These are phyloP conservation scores for Elephantulus edwardii DNA, from an alignment of 2,113 vertebrate species.

Conservation along the genomic window DNA sequence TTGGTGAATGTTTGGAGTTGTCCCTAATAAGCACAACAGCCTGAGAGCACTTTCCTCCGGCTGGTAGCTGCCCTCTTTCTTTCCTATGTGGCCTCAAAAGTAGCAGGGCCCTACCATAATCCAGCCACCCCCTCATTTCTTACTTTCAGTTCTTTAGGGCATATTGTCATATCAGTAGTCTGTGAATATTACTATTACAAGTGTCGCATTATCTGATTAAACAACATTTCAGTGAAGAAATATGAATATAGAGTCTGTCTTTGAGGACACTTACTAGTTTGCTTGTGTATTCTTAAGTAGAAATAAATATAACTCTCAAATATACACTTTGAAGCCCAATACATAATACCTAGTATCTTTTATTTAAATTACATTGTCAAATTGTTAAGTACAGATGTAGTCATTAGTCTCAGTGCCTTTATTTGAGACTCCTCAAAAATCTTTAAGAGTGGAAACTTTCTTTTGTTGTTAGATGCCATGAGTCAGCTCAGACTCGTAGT, in stretches of 20 bases:
- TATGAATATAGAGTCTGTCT: neutral
- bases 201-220: neutral
- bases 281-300: neutral
- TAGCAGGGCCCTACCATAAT: too few relatives aligned
- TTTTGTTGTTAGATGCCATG: too few relatives aligned
- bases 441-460: conserved; percentile 1
- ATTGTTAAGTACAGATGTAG: neutral
- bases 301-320: neutral
- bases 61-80: too few relatives aligned
- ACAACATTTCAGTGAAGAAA: conserved; percentile 34
- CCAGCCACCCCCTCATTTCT: too few relatives aligned
- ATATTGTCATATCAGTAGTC: too few relatives aligned
- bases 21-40: too few relatives aligned
- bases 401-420: neutral
- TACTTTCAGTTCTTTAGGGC: too few relatives aligned
- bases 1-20: too few relatives aligned
- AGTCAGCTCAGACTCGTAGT: too few relatives aligned
- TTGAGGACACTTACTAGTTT: conserved; percentile 9
- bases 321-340: neutral
- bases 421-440: neutral
- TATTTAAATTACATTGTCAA: neutral
- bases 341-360: neutral
- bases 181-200: too few relatives aligned
- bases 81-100: too few relatives aligned
- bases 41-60: too few relatives aligned